These are phyloP conservation scores for Lathronympha strigana DNA, from an alignment of 2,888 invertebrate species.

Conservation along the genomic window DNA sequence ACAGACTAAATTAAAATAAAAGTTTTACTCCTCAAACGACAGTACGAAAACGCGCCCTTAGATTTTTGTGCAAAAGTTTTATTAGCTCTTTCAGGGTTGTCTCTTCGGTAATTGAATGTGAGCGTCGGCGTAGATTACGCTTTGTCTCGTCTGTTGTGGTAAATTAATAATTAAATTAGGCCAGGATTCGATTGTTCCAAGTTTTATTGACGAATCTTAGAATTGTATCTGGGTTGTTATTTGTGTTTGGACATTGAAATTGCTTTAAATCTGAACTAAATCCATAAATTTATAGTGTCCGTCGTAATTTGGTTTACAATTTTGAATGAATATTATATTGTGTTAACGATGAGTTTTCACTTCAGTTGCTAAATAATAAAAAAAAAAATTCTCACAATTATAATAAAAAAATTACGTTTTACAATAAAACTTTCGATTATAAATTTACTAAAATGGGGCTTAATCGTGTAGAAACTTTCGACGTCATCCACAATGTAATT, in stretches of 20 bases:
- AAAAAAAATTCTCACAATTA: too few species aligned
- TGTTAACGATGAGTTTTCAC: neutral
- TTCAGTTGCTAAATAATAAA: too few species aligned
- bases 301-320: neutral
- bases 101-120: constrained; percentile 54
- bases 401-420: too few species aligned
- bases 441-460: too few species aligned
- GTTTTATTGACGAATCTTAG: constrained; percentile 32
- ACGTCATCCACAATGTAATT: too few species aligned
- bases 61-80: constrained; percentile 15
- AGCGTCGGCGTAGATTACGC: constrained; percentile 59
- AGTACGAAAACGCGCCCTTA: constrained; percentile 3
- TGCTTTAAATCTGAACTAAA: constrained; percentile 27
- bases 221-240: constrained; percentile 26
- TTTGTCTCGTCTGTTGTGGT: constrained; percentile 60
- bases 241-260: constrained; percentile 27
- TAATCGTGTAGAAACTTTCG: too few species aligned
- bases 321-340: neutral
- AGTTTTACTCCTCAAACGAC: constrained; percentile 18
- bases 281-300: constrained; percentile 19
- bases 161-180: constrained; percentile 50
- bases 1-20: constrained; percentile 38
- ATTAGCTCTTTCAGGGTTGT: constrained; percentile 36
- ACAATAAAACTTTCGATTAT: too few species aligned
- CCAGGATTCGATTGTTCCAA: constrained; percentile 27